Conservation (phyloP, 2,888 invertebrate genomes). For the Trissolcus brochymenae region DNA sequence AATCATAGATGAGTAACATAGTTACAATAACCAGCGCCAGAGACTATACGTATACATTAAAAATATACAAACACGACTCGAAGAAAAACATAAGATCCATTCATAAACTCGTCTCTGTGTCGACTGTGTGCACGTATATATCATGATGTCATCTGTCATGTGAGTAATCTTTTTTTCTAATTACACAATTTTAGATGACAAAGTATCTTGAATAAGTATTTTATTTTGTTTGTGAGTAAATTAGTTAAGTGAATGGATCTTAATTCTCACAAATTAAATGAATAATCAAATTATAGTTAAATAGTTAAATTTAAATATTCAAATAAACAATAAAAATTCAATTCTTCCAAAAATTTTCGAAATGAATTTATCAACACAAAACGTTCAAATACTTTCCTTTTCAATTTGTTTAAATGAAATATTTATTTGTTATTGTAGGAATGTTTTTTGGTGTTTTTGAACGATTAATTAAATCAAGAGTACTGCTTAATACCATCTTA, state of each 20-base stretch:
- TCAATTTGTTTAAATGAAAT: no score
- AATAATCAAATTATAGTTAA: no score
- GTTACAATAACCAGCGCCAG: background rate
- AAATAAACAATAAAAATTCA: background rate
- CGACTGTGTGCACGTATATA: background rate
- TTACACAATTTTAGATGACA: no score
- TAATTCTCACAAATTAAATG: background rate
- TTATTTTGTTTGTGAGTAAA: background rate
- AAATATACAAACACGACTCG: background rate
- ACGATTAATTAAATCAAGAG: no score
- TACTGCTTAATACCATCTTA: no score
- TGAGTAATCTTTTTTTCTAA: background rate
- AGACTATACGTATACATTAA: background rate
- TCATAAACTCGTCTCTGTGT: constrained; percentile 11
- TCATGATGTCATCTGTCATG: background rate
- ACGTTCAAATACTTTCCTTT: no score
- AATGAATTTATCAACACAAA: no score
- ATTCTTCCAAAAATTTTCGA: no score
- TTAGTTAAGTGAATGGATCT: background rate
- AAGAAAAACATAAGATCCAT: constrained; percentile 16
- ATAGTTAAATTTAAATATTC: no score
- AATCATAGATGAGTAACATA: constrained; percentile 21
- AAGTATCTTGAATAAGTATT: no score
- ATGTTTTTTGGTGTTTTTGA: no score
- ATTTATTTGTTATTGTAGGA: no score